These are phyloP conservation scores for Aurelia aurita DNA, from an alignment of 30 jellyfish, hydroid and myxozoan genomes.

Conservation along the genomic window DNA sequence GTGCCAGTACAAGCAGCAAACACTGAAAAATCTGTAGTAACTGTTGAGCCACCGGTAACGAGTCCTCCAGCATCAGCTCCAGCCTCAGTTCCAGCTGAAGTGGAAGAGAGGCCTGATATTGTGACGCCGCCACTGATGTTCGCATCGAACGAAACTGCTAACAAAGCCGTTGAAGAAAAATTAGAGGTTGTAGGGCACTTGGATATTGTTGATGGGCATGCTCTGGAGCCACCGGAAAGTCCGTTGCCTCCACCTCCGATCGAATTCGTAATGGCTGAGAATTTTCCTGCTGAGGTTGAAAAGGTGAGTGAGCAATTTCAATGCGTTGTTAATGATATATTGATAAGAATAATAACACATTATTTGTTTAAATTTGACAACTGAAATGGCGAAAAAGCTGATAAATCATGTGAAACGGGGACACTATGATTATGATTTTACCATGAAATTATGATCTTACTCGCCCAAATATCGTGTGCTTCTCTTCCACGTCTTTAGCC, in stretches of 20 bases:
- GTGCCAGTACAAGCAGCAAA: neutral
- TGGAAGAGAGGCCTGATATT: neutral
- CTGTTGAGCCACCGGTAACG: neutral
- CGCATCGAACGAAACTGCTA: neutral
- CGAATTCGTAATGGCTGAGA: neutral
- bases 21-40: too few species aligned
- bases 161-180: neutral
- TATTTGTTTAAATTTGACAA: too few species aligned
- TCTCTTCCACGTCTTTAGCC: too few species aligned
- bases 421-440: too few species aligned
- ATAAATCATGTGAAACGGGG: too few species aligned
- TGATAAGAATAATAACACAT: too few species aligned
- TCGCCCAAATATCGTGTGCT: too few species aligned
- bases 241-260: conserved; percentile 30
- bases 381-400: too few species aligned
- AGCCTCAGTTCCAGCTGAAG: neutral
- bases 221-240: neutral
- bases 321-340: too few species aligned
- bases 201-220: neutral
- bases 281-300: too few species aligned
- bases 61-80: neutral
- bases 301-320: too few species aligned
- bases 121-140: conserved; percentile 64
- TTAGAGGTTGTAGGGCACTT: neutral
- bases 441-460: too few species aligned